Evolutionary conservation across 2,113 vertebrate genomes (phyloP), one percentile per base, ranked within the genome.

Genomic region (Monarcha castaneiventris): DNA sequence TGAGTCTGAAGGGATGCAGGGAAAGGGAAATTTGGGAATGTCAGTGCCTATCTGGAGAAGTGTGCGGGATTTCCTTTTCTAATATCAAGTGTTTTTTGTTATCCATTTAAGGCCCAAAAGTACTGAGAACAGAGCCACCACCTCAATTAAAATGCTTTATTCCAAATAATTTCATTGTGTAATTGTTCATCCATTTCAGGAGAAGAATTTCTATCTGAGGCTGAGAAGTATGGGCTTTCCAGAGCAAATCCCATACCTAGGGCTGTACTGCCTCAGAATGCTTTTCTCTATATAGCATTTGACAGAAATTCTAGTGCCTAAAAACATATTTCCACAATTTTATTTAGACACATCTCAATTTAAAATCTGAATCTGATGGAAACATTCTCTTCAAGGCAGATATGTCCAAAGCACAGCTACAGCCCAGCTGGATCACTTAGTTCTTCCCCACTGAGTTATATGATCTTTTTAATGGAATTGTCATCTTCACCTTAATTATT

Each of bases 401-500:
- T 64, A 54, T 2, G 3, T 62, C 32, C 69, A 75, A 92, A 88
- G 44, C 37, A 92, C 37, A 74, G 80, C 82, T 95, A 77, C 73
- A 94, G 43, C 37, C 59, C 48, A 92, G 91, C 26, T 84, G 48
- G 85, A 92, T 71, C 12, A 84, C 52, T 87, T 62, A 69, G 46
- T 56, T 89, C 89, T 83, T 84, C 63, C 27, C 32, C 30, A 51
- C 59, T 68, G 59, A 96, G 66, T 93, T 95, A 67, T 56, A 92
- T 52, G 68, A 89, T 91, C 64, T 92, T 92, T 93, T 88, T 84
- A 97, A 96, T 93, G 66, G 75, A 95, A 96, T 81, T 93, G 87
- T 86, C 95, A 96, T 79, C 33, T 91, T 41, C 77, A 78, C 61
- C 68, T 94, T 96, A 97, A 97, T 97, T 95, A 95, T 91, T 82